phyloP scores from a whole-genome alignment of 1,140 invertebrate species.

The Nomia melanderi region DNA sequence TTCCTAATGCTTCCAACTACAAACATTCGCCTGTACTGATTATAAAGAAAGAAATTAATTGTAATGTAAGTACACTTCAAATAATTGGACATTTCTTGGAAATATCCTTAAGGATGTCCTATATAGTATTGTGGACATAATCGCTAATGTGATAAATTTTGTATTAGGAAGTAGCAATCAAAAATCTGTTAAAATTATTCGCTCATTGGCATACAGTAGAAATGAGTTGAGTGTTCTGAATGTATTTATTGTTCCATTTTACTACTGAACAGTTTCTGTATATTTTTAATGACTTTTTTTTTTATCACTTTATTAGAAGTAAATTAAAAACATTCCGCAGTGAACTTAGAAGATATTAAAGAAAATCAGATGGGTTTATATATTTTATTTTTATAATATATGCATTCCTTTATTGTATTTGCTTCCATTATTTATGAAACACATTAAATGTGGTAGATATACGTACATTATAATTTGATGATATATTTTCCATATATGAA shows the following conservation, averaged over 20 bases:
- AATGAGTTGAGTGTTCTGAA: conserved; percentile 18
- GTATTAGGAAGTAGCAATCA: conserved; percentile 19
- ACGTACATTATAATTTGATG: not conserved
- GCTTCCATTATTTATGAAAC: not conserved
- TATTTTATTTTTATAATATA: not conserved
- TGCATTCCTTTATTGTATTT: not conserved
- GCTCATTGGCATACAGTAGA: conserved; percentile 1
- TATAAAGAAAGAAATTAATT: not conserved
- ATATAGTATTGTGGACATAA: conserved; percentile 23
- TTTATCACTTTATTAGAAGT: not conserved
- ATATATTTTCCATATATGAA: not conserved
- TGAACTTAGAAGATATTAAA: not conserved
- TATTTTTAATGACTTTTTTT: not conserved
- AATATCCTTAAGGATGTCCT: conserved; percentile 19
- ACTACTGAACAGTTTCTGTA: not conserved
- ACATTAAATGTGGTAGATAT: too few species aligned
- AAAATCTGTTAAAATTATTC: conserved; percentile 19
- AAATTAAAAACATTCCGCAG: conserved; percentile 6
- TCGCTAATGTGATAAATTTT: conserved; percentile 40
- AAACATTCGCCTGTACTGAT: not conserved
- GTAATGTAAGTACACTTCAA: conserved; percentile 25
- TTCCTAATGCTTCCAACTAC: not conserved
- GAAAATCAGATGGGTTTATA: not conserved
- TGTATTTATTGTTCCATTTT: conserved; percentile 27
- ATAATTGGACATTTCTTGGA: conserved; percentile 10